Evolutionary conservation across 1,140 invertebrate species (phyloP).

Genomic region (Oscheius sp.): DNA sequence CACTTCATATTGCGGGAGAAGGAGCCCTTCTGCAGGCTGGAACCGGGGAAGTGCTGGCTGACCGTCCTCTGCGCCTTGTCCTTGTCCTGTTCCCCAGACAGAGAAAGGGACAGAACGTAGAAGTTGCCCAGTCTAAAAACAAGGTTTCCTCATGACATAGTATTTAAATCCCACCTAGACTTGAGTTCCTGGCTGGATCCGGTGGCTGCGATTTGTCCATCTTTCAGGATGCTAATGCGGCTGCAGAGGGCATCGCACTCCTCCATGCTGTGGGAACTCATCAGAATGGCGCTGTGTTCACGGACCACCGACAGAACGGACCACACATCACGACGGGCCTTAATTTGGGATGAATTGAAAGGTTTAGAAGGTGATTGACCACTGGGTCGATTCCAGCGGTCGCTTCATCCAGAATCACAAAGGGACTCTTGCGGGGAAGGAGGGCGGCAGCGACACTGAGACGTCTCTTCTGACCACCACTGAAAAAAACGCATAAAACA

Average conservation of each 20-base stretch:
- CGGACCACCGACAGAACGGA: constrained; percentile 52
- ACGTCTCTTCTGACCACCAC: constrained; percentile 64
- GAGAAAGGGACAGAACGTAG: too few species aligned
- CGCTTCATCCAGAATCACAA: constrained; percentile 61
- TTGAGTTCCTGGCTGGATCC: constrained; percentile 40
- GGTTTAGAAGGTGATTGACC: too few species aligned
- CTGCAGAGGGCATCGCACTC: constrained; percentile 54
- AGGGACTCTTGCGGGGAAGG: constrained; percentile 62
- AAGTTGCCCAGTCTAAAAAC: too few species aligned
- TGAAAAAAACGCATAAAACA: too few species aligned
- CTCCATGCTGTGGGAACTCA: constrained; percentile 59
- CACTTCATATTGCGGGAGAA: too few species aligned
- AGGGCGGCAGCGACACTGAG: constrained; percentile 65
- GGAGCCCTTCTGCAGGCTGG: too few species aligned
- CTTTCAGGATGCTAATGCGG: constrained; percentile 51
- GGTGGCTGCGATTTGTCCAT: constrained; percentile 58
- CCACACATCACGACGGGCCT: constrained; percentile 66
- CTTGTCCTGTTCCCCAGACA: too few species aligned
- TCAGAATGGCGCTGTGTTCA: constrained; percentile 28
- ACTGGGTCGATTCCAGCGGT: not conserved
- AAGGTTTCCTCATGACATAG: too few species aligned
- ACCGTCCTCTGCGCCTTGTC: too few species aligned
- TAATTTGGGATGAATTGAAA: too few species aligned
- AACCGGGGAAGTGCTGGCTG: too few species aligned
- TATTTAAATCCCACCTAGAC: constrained; percentile 32